Evolutionary conservation across 2,797 vertebrate species (phyloP).

Genomic region (Sarcoramphus papa): DNA sequence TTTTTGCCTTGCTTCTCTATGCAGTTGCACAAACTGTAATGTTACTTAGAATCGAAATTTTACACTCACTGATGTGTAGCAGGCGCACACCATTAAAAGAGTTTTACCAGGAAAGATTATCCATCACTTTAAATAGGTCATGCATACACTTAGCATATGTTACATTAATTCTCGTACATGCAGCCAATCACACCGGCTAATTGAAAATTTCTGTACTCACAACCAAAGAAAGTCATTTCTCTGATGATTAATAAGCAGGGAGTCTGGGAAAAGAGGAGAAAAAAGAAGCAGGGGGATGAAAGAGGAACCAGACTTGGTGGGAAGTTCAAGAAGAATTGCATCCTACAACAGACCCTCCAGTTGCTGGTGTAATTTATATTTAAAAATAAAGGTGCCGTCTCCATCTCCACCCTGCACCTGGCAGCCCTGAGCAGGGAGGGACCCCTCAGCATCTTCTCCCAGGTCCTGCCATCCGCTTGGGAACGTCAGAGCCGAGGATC

Average conservation of each 20-base stretch:
- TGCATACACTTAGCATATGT: slow-evolving; percentile 59
- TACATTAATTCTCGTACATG: slow-evolving; percentile 4
- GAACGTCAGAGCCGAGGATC: fast-evolving
- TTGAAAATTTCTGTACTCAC: background rate
- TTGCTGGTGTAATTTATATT: background rate
- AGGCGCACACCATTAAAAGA: slow-evolving; percentile 6
- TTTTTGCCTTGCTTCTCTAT: background rate
- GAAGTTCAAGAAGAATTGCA: background rate
- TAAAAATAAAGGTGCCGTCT: background rate
- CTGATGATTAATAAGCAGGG: background rate
- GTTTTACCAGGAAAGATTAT: slow-evolving; percentile 30
- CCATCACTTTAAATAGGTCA: slow-evolving; percentile 59
- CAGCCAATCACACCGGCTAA: background rate
- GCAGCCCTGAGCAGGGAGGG: background rate
- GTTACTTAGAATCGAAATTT: slow-evolving; percentile 23
- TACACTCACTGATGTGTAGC: slow-evolving; percentile 12
- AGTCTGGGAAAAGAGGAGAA: background rate
- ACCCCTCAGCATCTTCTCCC: background rate
- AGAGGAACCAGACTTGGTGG: background rate
- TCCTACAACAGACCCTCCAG: too few relatives aligned
- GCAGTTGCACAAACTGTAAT: background rate
- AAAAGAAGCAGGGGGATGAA: background rate
- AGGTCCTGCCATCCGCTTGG: background rate
- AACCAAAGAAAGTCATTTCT: background rate
- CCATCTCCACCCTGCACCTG: background rate